phyloP scores from a whole-genome alignment of 2,113 vertebrate genomes.

The Serilophus lunatus region DNA sequence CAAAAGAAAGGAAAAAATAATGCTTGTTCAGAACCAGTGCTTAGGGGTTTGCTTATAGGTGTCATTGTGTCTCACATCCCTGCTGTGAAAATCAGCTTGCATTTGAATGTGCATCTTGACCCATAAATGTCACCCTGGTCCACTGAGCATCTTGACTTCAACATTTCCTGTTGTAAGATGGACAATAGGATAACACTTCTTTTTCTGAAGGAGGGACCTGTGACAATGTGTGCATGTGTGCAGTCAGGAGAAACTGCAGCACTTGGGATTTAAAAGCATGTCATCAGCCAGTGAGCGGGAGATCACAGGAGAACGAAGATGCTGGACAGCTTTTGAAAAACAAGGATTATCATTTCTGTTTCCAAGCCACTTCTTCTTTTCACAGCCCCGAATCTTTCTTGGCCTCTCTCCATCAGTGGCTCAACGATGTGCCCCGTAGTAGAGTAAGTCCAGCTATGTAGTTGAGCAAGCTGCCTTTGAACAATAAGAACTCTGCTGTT shows the following conservation, averaged over 20 bases:
- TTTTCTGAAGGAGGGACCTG: conserved; percentile 36
- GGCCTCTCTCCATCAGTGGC: not conserved
- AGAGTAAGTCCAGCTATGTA: not conserved
- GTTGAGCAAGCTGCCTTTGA: not conserved
- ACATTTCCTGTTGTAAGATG: conserved; percentile 73
- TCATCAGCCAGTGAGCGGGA: conserved; percentile 44
- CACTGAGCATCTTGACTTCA: conserved; percentile 74
- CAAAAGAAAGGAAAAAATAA: not conserved
- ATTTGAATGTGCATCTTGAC: conserved; percentile 77
- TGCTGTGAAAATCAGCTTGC: conserved; percentile 75
- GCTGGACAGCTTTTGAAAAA: conserved; percentile 55
- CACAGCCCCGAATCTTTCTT: conserved; percentile 3
- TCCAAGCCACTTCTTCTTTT: conserved; percentile 67
- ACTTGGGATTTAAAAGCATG: conserved; percentile 57
- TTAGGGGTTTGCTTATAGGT: conserved; percentile 68
- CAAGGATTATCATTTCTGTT: conserved; percentile 62
- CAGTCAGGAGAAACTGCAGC: conserved; percentile 54
- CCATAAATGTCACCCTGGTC: conserved; percentile 77
- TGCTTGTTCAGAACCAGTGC: conserved; percentile 51
- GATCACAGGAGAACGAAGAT: conserved; percentile 54
- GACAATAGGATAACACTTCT: conserved; percentile 64
- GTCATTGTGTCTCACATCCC: conserved; percentile 71
- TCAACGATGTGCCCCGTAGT: not conserved
- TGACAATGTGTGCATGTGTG: conserved; percentile 52
- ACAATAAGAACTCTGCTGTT: not conserved